Base-by-base conservation (phyloP, 1,140 invertebrate species). In the Zeugodacus cucurbitae region DNA sequence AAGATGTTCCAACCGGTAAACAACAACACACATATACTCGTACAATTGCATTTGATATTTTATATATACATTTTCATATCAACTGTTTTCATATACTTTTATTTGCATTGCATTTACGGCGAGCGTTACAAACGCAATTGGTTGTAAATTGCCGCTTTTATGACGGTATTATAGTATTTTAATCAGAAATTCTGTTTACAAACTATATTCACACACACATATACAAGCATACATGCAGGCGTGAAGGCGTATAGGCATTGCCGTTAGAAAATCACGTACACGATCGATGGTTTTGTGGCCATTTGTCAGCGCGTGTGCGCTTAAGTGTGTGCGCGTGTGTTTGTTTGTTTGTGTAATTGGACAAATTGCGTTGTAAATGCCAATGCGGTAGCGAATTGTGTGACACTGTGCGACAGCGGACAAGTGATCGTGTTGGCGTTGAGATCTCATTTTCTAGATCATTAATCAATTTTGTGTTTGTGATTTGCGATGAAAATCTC, bases 101-200 rank as follows among this genome's bases (percentile, higher is more conserved):
- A 41, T 74, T 74, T 74, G 8, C 67, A 74, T 8, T 32, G 34
- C 17, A 74, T 37, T 62, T 62, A 62, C 7, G 22, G 58, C n/a
- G 6, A 26, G 58, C 58, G 58, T 26, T 74, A 20, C 20, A 74
- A 37, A 37, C 17, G 34, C 32, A 74, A 74, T 74, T 37, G 67
- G 67, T 6, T 37, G 34, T 74, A 74, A 74, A 74, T 74, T 74
- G 74, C n/a, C 34, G n/a, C n/a, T 82, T 82, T 82, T 82, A 82
- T 82, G 74, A 20, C 11, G 32, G 41, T 2, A 82, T 82, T 48
- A 48, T 54, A 82, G 74, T 48, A 48, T 82, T 29, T 48, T 41
- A 82, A 82, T 82, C 22, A 82, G 22, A 82, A 82, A 82, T 82
- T 26, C 11, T 82, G n/a, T 82, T 82, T 82, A 48, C 41, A 37